Evolutionary conservation across 53 echinoderm and acorn worm species (phyloP), one percentile per base, ranked within the genome.

Genomic region (Zoroaster sp.): DNA sequence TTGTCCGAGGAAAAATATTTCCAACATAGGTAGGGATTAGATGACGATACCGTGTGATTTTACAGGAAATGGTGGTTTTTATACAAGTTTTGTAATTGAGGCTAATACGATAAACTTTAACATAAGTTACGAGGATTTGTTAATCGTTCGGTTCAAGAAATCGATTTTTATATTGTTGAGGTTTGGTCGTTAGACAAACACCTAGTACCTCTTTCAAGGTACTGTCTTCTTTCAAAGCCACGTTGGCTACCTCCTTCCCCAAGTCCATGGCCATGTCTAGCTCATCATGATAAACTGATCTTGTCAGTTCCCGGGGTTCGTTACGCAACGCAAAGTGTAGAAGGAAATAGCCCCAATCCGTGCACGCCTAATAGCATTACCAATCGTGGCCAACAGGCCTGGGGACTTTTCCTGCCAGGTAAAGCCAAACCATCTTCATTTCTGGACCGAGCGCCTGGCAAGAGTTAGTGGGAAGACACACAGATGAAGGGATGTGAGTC

Each of bases 311-410:
- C 85, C 85, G 85, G 85, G 85, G 85, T 85, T 44, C 85, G 85
- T 85, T 85, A 85, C 72, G 85, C 85, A 85, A 85, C 85, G 71
- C 35, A 69, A 71, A 85, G 85, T 85, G 85, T 85, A 85, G 85
- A 85, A 45, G 85, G 85, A 85, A 85, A 85, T 85, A 49, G 85
- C 49, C 85, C 85, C 85, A 85, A 85, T 85, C 85, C 72, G 85
- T 71, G 85, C 85, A 85, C 85, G 85, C 85, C 85, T 85, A 85
- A 85, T 71, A 85, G 85, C 85, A 85, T 85, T 85, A 85, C 49
- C 85, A 85, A 85, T 85, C 85, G 85, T 85, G 85, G 85, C 71
- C 85, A 85, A 85, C 85, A 85, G 85, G 85, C 85, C 71, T 34
- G 47, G 46, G 71, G 51, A 85, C 45, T 35, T 70, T 85, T 85